Evolutionary conservation across 2,888 invertebrate genomes (phyloP).

Genomic region (Ramazzottius varieornatus): DNA sequence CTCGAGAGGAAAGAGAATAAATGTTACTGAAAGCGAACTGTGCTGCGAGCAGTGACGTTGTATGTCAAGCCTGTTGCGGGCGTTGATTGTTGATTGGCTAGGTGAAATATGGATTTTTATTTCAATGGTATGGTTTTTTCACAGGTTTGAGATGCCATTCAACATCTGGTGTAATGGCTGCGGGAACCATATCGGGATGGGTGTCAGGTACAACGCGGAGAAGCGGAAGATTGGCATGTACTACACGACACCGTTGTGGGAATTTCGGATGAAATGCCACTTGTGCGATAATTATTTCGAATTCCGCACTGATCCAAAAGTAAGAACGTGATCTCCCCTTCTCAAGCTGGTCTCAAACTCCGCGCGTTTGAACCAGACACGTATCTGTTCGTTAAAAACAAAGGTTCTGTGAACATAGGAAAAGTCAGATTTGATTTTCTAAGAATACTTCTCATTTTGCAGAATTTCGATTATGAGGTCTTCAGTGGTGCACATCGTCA

Average conservation of each 20-base stretch:
- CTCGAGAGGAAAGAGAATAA: too few species aligned
- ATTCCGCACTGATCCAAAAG: conserved; percentile 89
- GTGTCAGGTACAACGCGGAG: conserved; percentile 63
- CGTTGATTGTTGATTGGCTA: too few species aligned
- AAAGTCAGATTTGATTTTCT: too few species aligned
- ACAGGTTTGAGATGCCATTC: conserved; percentile 91
- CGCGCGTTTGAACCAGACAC: too few species aligned
- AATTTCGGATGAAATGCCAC: conserved; percentile 97
- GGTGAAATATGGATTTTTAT: too few species aligned
- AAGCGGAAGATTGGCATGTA: conserved; percentile 62
- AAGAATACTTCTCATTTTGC: conserved; percentile 21
- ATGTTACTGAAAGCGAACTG: neutral
- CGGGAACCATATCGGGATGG: conserved; percentile 94
- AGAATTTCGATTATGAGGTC: conserved; percentile 89
- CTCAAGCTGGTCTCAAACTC: too few species aligned
- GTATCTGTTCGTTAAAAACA: too few species aligned
- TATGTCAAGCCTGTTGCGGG: too few species aligned
- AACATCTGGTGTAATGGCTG: conserved; percentile 99
- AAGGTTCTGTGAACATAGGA: too few species aligned
- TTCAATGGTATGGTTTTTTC: too few species aligned
- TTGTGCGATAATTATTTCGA: conserved; percentile 87
- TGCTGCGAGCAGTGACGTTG: too few species aligned
- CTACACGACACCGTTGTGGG: conserved; percentile 83
- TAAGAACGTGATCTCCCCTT: too few species aligned
- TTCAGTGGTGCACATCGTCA: conserved; percentile 78